Base-by-base conservation (phyloP, 2,113 vertebrate genomes). In the Callipepla squamata region DNA sequence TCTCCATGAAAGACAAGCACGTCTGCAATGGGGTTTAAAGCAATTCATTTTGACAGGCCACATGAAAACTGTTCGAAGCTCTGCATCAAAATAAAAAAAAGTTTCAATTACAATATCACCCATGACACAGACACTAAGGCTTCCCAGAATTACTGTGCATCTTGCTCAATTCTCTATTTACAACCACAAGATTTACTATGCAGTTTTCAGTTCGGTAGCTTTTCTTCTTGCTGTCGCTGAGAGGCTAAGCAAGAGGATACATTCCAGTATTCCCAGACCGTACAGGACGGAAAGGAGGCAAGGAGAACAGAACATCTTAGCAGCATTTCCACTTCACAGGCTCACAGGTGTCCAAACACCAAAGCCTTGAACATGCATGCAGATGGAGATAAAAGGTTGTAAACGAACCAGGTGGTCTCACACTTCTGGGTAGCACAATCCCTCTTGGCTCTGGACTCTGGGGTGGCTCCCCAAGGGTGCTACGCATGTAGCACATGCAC, bases 221-320 rank as follows among this genome's bases (percentile, higher is more conserved):
- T 75, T 73, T 65, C 73, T 69, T 42, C n/a, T 59, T 50, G 32
- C 34, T 87, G 16, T 61, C 86, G 79, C 36, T 0, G 0, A 78
- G n/a, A 76, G 23, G 34, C 73, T 91, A 89, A 65, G 34, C 50
- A 75, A 80, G 3, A 3, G 90, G 57, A 78, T 1, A 51, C 83
- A 61, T 88, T 81, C 83, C 83, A 90, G 83, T 86, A 96, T 69
- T 93, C 74, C 80, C 89, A 94, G 89, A 74, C 91, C 74, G 77
- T 72, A 53, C 62, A 79, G 65, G 48, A 78, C 22, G 20, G 85
- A 76, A 90, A 78, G 0, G 0, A 73, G 67, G 83, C 74, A 90
- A 72, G 91, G 16, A 19, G 63, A 89, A 76, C 62, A 70, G 90
- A 92, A 80, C 80, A 90, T 65, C 77, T 78, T 3, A 79, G 78